Conservation (phyloP, 1,140 invertebrate species). For the Dreissena rostriformis region DNA sequence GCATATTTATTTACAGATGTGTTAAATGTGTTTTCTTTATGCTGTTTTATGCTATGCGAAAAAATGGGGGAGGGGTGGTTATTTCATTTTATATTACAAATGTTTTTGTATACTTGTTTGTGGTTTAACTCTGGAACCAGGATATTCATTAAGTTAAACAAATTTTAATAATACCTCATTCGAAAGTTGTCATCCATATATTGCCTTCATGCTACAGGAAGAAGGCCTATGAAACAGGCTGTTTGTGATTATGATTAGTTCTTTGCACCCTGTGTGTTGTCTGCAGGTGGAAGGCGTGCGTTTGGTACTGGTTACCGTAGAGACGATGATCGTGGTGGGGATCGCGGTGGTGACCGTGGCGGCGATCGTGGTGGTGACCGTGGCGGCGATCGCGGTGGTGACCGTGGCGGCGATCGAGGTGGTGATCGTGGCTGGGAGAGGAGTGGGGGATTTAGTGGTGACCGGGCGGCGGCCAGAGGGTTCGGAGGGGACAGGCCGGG, state of each 20-base stretch:
- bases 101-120: neutral
- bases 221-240: neutral
- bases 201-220: neutral
- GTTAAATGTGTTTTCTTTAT: no score
- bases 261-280: neutral
- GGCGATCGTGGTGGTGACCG: neutral
- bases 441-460: neutral
- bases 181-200: no score
- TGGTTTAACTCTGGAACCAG: neutral
- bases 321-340: constrained; percentile 34
- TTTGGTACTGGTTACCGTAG: constrained; percentile 40
- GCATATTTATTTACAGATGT: no score
- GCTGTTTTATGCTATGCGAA: no score
- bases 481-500: no score
- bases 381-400: constrained; percentile 1
- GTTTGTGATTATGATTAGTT: no score
- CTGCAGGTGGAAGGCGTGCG: constrained; percentile 31
- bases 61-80: no score
- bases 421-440: constrained; percentile 22
- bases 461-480: neutral
- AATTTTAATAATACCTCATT: neutral
- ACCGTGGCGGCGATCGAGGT: constrained; percentile 33
- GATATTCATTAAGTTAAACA: neutral
- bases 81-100: no score
- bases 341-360: neutral